Base-by-base conservation (phyloP, 2,113 vertebrate species). In the Oryzias curvinotus region DNA sequence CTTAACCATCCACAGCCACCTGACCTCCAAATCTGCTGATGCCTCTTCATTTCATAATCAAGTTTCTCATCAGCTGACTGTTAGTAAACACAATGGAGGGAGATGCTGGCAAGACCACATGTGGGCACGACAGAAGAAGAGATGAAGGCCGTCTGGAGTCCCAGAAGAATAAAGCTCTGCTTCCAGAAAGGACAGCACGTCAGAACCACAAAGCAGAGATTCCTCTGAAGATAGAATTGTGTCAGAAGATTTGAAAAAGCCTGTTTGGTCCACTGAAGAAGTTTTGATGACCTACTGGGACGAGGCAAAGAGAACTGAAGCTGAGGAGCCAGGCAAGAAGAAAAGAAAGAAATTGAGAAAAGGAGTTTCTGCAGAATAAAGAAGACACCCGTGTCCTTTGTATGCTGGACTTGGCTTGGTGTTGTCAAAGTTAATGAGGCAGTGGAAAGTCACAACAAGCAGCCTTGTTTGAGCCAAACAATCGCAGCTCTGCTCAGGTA, bases 401-500 rank as follows among this genome's bases (percentile, higher is more conserved):
- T 36, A 10, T 30, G 28, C 28, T 30, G 28, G 28, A 30, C 6
- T 30, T 30, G 28, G 28, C 28, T 3, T 45, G 59, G 57, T 57
- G 49, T 62, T 56, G 54, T 66, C 67, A 57, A 23, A 63, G 41
- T 66, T 78, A 83, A 83, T 79, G 83, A 78, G 57, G 4, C 66
- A 1, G 26, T 36, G 28, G 17, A 62, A 73, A 65, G 52, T 57
- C 47, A 77, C 73, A 85, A 84, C 79, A 82, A 68, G 41, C 65
- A 67, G 46, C n/a, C 61, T 48, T 73, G 56, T 77, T 79, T 71
- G 69, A 73, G 77, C 76, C 61, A 77, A 60, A 82, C 75, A 77
- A 36, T 36, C 3, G 36, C 36, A 36, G 36, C 36, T 36, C 36
- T 36, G 47, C n/a, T n/a, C 30, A 56, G 60, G 81, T 75, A 81